Base-by-base conservation (phyloP, 1,140 invertebrate genomes). In the Trachymyrmex septentrionalis region DNA sequence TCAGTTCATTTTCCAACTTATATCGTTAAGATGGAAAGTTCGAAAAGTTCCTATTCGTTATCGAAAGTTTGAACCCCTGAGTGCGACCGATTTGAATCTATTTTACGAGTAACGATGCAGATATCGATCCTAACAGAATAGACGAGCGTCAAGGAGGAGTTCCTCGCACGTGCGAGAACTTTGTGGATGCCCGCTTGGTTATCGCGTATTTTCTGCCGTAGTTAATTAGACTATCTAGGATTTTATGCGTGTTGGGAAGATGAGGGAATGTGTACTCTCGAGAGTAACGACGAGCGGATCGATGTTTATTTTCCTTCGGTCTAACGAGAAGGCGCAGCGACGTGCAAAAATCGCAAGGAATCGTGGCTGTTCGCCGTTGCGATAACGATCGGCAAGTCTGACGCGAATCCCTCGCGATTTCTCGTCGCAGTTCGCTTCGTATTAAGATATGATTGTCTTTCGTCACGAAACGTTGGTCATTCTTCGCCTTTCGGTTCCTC, bases 361-460 rank as follows among this genome's bases (percentile, higher is more conserved):
- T n/a, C 27, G 48, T 66, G 57, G 76, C 53, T 57, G 27, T 44
- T 34, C 53, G 44, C 10, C 34, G 24, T 67, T 57, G 38, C 67
- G 59, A 63, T 71, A 72, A 57, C 63, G 66, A 82, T 55, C 48
- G 50, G 38, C 30, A 55, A 69, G 30, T 69, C 27, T 55, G 21
- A 63, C 59, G 59, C 48, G 59, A 16, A 53, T 80, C 63, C 10
- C 27, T 6, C 44, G 53, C 55, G 53, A 81, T 82, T 69, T 67
- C 64, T 61, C 85, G 77, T 86, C 77, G 86, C 78, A 84, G 44
- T 84, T 85, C 55, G 72, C 55, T 84, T 76, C 75, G 75, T 87
- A 86, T 84, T 59, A 78, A 85, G 87, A 78, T 86, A 93, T 94
- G 93, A 94, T 94, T 94, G 93, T 94, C 93, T 93, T 92, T 93